Evolutionary conservation across 2,888 invertebrate genomes (phyloP), one percentile per base, ranked within the genome.

Genomic region (Drosophila anomalata): DNA sequence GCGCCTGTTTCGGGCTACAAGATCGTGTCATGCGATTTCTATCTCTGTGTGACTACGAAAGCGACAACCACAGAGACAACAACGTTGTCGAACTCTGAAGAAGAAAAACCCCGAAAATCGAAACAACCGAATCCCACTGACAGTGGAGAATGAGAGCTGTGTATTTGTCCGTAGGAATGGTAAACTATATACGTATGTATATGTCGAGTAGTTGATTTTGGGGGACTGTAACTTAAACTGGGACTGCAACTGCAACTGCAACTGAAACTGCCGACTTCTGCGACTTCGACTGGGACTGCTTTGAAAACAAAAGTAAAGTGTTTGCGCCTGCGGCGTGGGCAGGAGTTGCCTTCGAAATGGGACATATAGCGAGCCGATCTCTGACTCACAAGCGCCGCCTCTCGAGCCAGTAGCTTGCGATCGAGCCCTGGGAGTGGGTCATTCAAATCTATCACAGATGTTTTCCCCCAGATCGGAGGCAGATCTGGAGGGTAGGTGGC

Each of bases 1-100:
- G 85, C 85, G 85, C 85, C 85, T 88, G 85, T 88, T 88, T 88
- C 81, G 86, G 85, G 81, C 87, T 86, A 86, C 86, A 86, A 86
- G 88, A 86, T 86, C 88, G 85, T 86, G 85, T 87, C 85, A 88
- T 86, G 78, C 80, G 85, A 85, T 85, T 85, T 85, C 88, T 87
- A 86, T 86, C 84, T 85, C 62, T 84, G 75, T 75, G 73, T 63
- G 75, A 75, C 82, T 82, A 85, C 85, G 81, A 85, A 82, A 82
- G 85, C 84, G 82, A 87, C 84, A 85, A 82, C 78, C 58, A 53
- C 78, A 78, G 78, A 78, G 81, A 78, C 81, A 75, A 83, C 82
- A 80, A 78, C 77, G 74, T 63, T 87, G 87, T 85, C 85, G 81
- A 86, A 85, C 66, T 73, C 79, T 78, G 83, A 82, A 87, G 87